Evolutionary conservation across 1,140 invertebrate species (phyloP), one percentile per base, ranked within the genome.

Genomic region (Piezodorus guildinii): DNA sequence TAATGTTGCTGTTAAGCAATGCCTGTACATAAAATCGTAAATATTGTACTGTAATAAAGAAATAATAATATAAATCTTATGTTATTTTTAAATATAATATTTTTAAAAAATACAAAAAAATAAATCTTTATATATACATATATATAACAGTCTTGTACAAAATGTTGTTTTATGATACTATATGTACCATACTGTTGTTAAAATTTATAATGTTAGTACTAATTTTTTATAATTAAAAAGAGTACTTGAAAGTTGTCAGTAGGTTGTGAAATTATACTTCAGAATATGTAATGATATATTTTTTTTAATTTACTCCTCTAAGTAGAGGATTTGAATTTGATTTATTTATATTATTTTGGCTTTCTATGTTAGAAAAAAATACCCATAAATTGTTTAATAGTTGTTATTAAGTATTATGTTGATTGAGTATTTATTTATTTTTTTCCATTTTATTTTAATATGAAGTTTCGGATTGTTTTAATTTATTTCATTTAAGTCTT

Each of bases 151-250:
- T 23, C 52, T 61, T 61, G 60, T 61, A 61, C 60, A 61, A 61
- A 56, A 61, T 61, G 60, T 61, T 61, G 60, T 61, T 61, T 61
- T 61, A 61, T 61, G 60, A 61, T 61, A 61, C 60, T 61, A 44
- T 45, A 46, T 46, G 60, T 61, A 61, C 60, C 60, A 61, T 61
- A 61, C 39, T 61, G 60, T 61, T 61, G 60, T 61, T 61, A 45
- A 61, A 61, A 61, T 61, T 46, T 56, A 56, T 56, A 25, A 56
- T 61, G 60, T 61, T 61, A 61, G 43, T 45, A 61, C 60, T 61
- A 61, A 61, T 56, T 56, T 56, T 25, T 56, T 56, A 56, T 56
- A 23, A 56, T 56, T 56, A 56, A 56, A 23, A 25, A 23, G 17
- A 56, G 23, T 56, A 56, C 17, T 56, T 56, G n/a, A 56, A 56